A percentile compares a stretch with the other conserved stretches of the same genome.
These are phyloP conservation scores for Eulemur mongoz DNA, from an alignment of 2,797 vertebrate species.

Conservation along the genomic window DNA sequence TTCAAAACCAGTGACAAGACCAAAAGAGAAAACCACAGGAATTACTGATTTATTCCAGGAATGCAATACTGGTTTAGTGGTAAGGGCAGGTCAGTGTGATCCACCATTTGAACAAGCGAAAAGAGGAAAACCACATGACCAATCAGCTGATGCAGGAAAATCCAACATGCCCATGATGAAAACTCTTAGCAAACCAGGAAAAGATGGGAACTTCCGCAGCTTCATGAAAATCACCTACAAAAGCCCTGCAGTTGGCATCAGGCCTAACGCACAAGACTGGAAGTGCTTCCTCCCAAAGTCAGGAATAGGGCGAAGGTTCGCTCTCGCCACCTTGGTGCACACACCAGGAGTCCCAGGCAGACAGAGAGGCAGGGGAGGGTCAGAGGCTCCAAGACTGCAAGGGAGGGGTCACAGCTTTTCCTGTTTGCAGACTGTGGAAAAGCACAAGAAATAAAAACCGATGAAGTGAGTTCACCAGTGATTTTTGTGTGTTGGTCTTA, in stretches of 20 bases:
- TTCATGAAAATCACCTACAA: neutral
- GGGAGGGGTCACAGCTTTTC: no score
- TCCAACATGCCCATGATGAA: no score
- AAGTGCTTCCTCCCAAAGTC: neutral
- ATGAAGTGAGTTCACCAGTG: accelerated
- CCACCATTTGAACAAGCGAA: accelerated
- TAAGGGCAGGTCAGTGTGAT: no score
- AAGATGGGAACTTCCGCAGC: neutral
- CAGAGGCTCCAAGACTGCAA: neutral
- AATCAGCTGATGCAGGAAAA: neutral
- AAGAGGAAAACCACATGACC: neutral
- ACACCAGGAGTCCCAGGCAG: neutral
- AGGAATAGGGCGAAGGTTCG: neutral
- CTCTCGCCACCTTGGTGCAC: neutral
- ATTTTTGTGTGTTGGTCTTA: no score
- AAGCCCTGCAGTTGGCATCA: no score
- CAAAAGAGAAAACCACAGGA: neutral
- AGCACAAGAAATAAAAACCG: neutral
- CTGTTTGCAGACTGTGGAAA: neutral
- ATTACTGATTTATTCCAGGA: neutral
- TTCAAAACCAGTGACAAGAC: neutral
- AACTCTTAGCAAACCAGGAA: no score
- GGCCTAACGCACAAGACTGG: neutral
- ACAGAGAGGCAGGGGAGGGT: neutral
- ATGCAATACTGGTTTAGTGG: neutral